Conservation (phyloP, 2,888 invertebrate genomes). For the Palloptera scutellata region DNA sequence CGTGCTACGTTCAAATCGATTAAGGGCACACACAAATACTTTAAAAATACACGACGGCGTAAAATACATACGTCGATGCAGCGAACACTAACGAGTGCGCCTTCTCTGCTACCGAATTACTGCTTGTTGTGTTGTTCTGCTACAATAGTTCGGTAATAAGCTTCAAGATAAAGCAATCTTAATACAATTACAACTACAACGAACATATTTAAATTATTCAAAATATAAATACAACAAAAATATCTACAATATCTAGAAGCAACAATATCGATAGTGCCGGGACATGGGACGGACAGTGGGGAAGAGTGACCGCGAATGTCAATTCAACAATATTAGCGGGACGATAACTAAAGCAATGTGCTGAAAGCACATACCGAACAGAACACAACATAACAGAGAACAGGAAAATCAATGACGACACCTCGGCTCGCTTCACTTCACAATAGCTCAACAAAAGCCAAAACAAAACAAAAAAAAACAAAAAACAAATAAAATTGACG, state of each 20-base stretch:
- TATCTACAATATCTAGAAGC: neutral
- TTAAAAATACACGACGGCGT: neutral
- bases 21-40: constrained; percentile 16
- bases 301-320: neutral
- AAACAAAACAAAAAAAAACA: neutral
- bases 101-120: neutral
- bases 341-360: too few relatives aligned
- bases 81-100: neutral
- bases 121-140: too few relatives aligned
- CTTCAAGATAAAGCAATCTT: too few relatives aligned
- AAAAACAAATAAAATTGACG: too few relatives aligned
- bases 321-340: neutral
- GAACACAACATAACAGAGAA: neutral
- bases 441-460: neutral
- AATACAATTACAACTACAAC: constrained; percentile 5
- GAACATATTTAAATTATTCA: neutral
- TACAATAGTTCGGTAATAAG: too few relatives aligned
- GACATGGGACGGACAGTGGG: neutral
- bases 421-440: neutral
- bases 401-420: neutral
- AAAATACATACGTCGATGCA: constrained; percentile 14
- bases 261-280: neutral
- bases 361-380: too few relatives aligned
- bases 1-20: constrained; percentile 28
- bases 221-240: neutral